phyloP scores from a whole-genome alignment of 2,888 invertebrate genomes.

The Hirtodrosophila cameraria region DNA sequence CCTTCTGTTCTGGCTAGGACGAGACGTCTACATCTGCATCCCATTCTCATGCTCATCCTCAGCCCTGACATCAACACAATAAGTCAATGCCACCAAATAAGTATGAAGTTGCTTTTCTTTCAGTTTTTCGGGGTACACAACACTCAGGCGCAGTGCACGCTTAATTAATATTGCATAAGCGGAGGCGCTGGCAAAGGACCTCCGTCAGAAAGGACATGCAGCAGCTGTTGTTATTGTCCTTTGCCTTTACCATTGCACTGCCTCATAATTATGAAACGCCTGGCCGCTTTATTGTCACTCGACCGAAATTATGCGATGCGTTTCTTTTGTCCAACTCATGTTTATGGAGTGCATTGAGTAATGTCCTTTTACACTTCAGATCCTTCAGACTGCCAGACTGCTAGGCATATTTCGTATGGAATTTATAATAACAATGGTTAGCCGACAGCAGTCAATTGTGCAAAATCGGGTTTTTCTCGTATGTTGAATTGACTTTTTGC shows the following conservation, averaged over 20 bases:
- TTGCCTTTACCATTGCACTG: slow-evolving; percentile 34
- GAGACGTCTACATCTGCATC: slow-evolving; percentile 14
- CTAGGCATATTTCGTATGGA: too few relatives aligned
- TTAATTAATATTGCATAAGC: slow-evolving; percentile 75
- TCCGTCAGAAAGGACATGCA: slow-evolving; percentile 10
- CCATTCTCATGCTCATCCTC: slow-evolving; percentile 1
- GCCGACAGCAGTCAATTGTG: too few relatives aligned
- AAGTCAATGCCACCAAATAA: slow-evolving; percentile 52
- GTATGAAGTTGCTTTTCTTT: slow-evolving; percentile 18
- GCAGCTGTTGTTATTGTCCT: slow-evolving; percentile 59
- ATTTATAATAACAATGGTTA: too few relatives aligned
- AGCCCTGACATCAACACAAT: slow-evolving; percentile 34
- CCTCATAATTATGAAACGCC: slow-evolving; percentile 57
- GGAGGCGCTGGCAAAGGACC: slow-evolving; percentile 52
- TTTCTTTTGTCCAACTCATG: slow-evolving; percentile 36
- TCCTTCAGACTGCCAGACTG: too few relatives aligned
- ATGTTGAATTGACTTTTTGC: too few relatives aligned
- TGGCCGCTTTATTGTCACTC: background rate
- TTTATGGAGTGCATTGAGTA: slow-evolving; percentile 53
- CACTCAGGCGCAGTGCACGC: slow-evolving; percentile 17
- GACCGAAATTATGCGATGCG: slow-evolving; percentile 38
- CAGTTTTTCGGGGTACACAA: slow-evolving; percentile 28
- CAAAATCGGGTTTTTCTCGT: too few relatives aligned
- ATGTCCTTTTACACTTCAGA: slow-evolving; percentile 38
- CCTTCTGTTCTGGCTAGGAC: slow-evolving; percentile 12